phyloP scores from a whole-genome alignment of 2,113 vertebrate species.

The Hydrolagus affinis region DNA sequence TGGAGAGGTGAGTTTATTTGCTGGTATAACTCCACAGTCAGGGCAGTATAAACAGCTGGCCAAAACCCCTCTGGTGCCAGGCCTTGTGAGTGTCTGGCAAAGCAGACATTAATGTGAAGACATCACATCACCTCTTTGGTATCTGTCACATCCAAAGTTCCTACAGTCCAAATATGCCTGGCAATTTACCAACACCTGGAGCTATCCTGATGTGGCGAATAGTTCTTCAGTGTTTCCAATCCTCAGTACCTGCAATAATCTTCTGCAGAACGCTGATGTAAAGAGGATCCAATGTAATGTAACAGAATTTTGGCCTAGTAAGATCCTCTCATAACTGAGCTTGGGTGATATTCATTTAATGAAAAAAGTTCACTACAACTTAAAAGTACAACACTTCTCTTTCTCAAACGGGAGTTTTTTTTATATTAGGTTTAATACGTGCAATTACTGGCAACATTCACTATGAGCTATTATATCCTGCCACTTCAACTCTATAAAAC shows the following conservation, averaged over 20 bases:
- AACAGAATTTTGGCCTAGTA: not conserved
- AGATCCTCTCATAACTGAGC: no score
- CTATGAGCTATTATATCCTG: not conserved
- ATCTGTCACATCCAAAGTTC: slow-evolving; percentile 29
- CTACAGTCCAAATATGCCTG: slow-evolving; percentile 9
- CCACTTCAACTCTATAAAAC: not conserved
- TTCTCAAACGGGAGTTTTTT: not conserved
- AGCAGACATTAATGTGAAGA: slow-evolving; percentile 24
- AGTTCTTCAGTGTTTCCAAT: not conserved
- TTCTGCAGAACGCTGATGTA: not conserved
- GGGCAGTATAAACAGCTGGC: slow-evolving; percentile 31
- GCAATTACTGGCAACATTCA: not conserved
- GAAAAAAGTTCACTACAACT: not conserved
- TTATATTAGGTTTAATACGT: not conserved
- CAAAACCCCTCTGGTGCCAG: slow-evolving; percentile 24
- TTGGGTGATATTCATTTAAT: no score
- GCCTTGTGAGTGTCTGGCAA: slow-evolving; percentile 16
- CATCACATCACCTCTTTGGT: slow-evolving; percentile 29
- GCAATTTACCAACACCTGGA: slow-evolving; percentile 10
- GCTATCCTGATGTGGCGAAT: not conserved
- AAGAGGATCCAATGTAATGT: not conserved
- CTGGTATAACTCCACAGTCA: slow-evolving; percentile 14
- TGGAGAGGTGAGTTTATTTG: slow-evolving; percentile 32
- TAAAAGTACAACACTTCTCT: not conserved
- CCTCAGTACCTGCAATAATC: not conserved